Percentiles rank a stretch among this genome's conserved stretches.
Conservation (phyloP, 1,140 invertebrate genomes). For the Caenorhabditis elegans region DNA sequence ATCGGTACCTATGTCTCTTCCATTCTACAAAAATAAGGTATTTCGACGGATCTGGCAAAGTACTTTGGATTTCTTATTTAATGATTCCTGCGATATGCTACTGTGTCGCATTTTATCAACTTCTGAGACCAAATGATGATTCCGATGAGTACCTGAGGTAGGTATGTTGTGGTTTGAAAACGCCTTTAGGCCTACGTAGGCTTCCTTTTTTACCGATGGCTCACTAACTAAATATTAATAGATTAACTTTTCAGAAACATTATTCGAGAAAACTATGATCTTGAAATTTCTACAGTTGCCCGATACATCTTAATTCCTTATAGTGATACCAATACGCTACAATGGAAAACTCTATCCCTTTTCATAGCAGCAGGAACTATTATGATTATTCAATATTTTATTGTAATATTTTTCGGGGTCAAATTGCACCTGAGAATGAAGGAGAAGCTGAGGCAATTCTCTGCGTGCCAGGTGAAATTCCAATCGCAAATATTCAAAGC, state of each 20-base stretch:
- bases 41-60: not conserved
- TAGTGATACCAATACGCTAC: not conserved
- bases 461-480: not conserved
- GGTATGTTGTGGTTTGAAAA: too few species aligned
- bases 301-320: too few species aligned
- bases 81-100: not conserved
- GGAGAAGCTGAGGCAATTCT: not conserved
- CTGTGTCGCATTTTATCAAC: not conserved
- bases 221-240: too few species aligned
- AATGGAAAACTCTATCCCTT: not conserved
- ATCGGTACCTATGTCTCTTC: not conserved
- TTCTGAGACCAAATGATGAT: not conserved
- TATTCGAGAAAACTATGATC: too few species aligned
- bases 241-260: too few species aligned
- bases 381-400: not conserved
- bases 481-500: not conserved
- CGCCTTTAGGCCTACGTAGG: too few species aligned
- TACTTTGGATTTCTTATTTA: not conserved
- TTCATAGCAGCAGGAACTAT: too few species aligned
- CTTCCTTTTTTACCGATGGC: too few species aligned
- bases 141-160: not conserved
- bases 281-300: too few species aligned
- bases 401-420: not conserved
- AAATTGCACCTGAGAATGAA: not conserved
- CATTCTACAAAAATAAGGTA: not conserved